Percentiles rank a stretch among this genome's conserved stretches.
Conservation (phyloP, 2,113 vertebrate genomes). For the Sturnira hondurensis region DNA sequence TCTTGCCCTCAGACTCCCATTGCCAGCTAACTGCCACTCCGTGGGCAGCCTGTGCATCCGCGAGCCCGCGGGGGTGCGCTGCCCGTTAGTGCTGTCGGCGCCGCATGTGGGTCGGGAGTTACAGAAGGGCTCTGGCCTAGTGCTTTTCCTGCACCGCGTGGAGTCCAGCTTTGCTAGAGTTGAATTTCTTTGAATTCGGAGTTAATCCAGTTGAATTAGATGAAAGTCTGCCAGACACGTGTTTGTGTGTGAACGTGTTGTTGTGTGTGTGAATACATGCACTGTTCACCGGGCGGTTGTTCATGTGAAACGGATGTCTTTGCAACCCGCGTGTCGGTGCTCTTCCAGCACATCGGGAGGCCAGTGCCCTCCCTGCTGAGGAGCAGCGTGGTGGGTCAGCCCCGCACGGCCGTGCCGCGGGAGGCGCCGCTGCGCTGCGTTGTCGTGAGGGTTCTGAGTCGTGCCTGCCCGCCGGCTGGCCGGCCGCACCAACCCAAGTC, state of each 20-base stretch:
- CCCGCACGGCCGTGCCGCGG: not conserved
- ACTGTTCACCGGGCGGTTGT: not conserved
- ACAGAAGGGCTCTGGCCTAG: not conserved
- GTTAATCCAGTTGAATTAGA: not conserved
- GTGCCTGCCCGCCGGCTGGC: no score
- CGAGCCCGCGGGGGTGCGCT: not conserved
- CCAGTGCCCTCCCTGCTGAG: not conserved
- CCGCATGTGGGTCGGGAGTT: not conserved
- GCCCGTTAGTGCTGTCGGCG: not conserved
- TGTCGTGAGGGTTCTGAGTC: no score
- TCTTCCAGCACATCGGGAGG: not conserved
- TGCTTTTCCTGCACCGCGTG: not conserved
- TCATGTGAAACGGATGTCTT: not conserved
- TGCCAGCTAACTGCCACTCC: not conserved
- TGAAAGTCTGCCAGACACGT: not conserved
- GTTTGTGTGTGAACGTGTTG: not conserved
- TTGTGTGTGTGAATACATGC: not conserved
- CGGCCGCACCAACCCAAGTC: rapidly evolving
- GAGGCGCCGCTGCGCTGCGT: no score
- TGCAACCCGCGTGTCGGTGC: not conserved
- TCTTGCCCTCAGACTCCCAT: not conserved
- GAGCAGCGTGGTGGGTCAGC: not conserved
- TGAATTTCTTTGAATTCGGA: not conserved
- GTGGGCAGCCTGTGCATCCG: not conserved
- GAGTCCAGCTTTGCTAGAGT: not conserved